A percentile compares a stretch with the other conserved stretches of the same genome.
phyloP scores from a whole-genome alignment of 2,797 vertebrate species.

The Argyrosomus regius region DNA sequence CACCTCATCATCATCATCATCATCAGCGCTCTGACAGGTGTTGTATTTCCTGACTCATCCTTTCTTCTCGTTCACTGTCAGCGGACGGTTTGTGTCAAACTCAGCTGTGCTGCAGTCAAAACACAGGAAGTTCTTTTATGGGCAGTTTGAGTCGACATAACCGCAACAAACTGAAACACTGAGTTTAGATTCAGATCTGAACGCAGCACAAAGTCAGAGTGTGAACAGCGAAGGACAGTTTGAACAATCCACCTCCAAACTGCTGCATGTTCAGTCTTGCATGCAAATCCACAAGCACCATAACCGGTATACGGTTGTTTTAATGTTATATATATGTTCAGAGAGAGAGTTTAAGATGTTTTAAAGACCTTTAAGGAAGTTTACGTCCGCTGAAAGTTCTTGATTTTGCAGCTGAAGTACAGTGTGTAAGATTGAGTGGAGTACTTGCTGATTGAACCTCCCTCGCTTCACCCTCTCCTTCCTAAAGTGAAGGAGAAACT shows the following conservation, averaged over 20 bases:
- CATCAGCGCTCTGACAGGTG: constrained; percentile 69
- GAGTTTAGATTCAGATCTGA: neutral
- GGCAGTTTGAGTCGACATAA: neutral
- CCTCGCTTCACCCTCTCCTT: too few relatives aligned
- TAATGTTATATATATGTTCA: neutral
- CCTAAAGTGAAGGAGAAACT: too few relatives aligned
- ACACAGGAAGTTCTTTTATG: neutral
- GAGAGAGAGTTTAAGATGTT: too few relatives aligned
- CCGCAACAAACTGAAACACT: neutral
- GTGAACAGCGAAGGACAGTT: neutral
- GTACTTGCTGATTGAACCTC: too few relatives aligned
- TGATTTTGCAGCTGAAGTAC: too few relatives aligned
- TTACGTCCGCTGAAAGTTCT: too few relatives aligned
- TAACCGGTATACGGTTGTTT: neutral
- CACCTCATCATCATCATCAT: constrained; percentile 27
- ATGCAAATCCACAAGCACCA: constrained; percentile 40
- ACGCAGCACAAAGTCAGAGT: neutral
- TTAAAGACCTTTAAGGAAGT: too few relatives aligned
- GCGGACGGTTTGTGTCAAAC: neutral
- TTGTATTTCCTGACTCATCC: constrained; percentile 54
- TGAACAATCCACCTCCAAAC: neutral
- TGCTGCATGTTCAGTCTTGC: neutral
- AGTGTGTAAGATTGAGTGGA: too few relatives aligned
- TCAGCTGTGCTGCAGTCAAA: neutral
- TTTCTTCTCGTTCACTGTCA: neutral